A percentile compares a stretch with the other conserved stretches of the same genome.
Evolutionary conservation across 2,888 invertebrate species (phyloP).

Genomic region (Ischnura elegans): DNA sequence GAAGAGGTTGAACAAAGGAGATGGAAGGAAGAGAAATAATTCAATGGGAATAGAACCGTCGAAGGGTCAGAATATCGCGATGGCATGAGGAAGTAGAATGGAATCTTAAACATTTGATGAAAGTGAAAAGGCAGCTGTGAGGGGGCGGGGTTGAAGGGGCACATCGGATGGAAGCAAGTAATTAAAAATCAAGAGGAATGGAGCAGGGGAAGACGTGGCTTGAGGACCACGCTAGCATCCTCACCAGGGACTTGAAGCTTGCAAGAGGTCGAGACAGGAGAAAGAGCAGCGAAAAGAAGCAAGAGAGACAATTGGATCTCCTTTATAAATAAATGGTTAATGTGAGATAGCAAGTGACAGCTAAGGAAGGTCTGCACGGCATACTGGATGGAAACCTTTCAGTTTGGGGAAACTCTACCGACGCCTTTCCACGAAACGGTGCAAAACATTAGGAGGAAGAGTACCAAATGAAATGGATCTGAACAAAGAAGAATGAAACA

Average conservation of each 20-base stretch:
- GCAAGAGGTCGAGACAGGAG: too few relatives aligned
- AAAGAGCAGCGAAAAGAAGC: not conserved
- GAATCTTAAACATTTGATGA: not conserved
- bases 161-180: not conserved
- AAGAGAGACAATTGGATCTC: not conserved
- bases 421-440: not conserved
- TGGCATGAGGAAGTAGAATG: not conserved
- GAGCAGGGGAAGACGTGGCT: not conserved
- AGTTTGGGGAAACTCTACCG: too few relatives aligned
- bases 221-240: not conserved
- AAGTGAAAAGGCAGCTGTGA: not conserved
- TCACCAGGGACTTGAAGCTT: not conserved
- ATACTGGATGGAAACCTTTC: not conserved
- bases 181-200: not conserved
- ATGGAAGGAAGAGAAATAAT: not conserved
- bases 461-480: not conserved
- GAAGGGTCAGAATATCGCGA: not conserved
- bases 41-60: not conserved
- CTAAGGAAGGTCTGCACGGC: not conserved
- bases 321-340: constrained; percentile 28
- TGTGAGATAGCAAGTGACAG: constrained; percentile 26
- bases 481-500: constrained; percentile 3
- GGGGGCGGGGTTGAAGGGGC: not conserved
- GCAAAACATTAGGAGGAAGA: not conserved
- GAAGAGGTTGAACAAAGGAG: not conserved